Evolutionary conservation across 2,888 invertebrate species (phyloP).

Genomic region (Sminthurides aquaticus): DNA sequence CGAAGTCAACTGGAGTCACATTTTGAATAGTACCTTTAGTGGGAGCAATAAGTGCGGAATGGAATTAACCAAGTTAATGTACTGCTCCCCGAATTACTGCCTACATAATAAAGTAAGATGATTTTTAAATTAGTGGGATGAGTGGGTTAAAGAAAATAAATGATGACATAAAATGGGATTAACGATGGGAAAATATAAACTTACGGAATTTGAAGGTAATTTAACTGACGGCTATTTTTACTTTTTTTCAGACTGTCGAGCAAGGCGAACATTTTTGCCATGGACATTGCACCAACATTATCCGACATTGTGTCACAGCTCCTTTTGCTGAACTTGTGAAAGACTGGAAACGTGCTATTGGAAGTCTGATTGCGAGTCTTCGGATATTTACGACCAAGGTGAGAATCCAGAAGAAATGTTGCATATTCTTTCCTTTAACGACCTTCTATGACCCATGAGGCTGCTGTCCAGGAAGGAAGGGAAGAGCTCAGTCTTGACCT

Average conservation of each 20-base stretch:
- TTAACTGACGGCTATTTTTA: background rate
- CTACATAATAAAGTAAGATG: slow-evolving; percentile 15
- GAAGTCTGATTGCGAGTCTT: slow-evolving; percentile 11
- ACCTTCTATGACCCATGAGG: no score
- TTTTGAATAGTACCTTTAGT: slow-evolving; percentile 14
- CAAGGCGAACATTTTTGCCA: slow-evolving; percentile 13
- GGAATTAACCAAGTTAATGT: slow-evolving; percentile 14
- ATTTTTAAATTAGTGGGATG: background rate
- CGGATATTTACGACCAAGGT: slow-evolving; percentile 14
- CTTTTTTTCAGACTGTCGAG: slow-evolving; percentile 7
- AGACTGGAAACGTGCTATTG: slow-evolving; percentile 22
- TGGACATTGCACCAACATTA: slow-evolving; percentile 12
- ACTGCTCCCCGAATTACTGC: slow-evolving; percentile 15
- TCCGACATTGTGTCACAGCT: slow-evolving; percentile 12
- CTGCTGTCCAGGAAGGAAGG: no score
- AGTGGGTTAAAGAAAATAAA: no score
- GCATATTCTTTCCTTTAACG: no score
- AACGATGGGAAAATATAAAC: background rate
- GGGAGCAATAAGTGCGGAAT: slow-evolving; percentile 13
- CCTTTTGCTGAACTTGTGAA: slow-evolving; percentile 12
- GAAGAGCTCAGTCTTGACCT: no score
- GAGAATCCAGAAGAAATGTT: no score
- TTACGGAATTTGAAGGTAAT: background rate
- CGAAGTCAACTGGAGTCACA: slow-evolving; percentile 13
- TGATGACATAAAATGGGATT: no score